Evolutionary conservation across 2,888 invertebrate species (phyloP), one percentile per base, ranked within the genome.

Genomic region (Xestia xanthographa): DNA sequence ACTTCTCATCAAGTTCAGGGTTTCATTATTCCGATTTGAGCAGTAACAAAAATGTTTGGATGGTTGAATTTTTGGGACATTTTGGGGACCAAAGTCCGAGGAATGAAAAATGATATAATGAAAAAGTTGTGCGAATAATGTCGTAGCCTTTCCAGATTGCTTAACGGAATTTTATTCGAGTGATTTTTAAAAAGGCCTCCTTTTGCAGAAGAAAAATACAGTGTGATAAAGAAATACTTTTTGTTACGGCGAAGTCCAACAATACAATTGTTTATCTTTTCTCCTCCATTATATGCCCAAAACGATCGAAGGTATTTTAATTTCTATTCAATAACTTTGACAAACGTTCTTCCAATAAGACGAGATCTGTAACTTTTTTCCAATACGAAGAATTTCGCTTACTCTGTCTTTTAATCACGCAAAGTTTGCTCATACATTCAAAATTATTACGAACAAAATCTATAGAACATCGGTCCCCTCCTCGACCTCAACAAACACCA

Each of bases 1-100:
- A 84, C 45, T 80, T 29, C 58, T 70, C 69, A 75, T 80, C 75
- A 84, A 43, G 22, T 69, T 17, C 80, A 84, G 53, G 41, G 22
- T 41, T 20, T 26, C 43, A 38, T 62, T 38, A n/a, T 77, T 62
- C 34, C 43, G 14, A 83, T 56, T 68, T 53, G 22, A 48, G 12
- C 66, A 69, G 53, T 62, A 58, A 29, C 12, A 43, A n/a, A 79
- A 80, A 63, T 74, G 45, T 80, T 20, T 58, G 26, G 48, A 58
- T 63, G 60, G 60, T 2, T 69, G 38, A n/a, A 66, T 62, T 50
- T 72, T 77, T 62, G 29, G 50, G 50, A 20, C 34, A 9, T 38
- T 58, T 75, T 43, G 8, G 26, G 14, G 26, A 70, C 34, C n/a
- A 63, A 77, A 48, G 1, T 9, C 14, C 22, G 14, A 58, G 34